phyloP scores from a whole-genome alignment of 2,113 vertebrate genomes.

The Pipa parva region DNA sequence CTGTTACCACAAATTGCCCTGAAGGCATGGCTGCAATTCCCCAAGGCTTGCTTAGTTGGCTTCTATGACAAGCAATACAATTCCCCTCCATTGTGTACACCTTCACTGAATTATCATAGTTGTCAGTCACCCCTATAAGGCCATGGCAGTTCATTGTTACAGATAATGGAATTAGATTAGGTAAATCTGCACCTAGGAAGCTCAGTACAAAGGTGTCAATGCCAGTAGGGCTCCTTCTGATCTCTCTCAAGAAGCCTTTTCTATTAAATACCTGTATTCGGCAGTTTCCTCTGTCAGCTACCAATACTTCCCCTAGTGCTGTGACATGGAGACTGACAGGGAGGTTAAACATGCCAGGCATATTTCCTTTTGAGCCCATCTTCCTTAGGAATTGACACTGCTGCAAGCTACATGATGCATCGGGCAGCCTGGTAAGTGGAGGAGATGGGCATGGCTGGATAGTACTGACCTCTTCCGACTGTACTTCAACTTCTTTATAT shows the following conservation, averaged over 20 bases:
- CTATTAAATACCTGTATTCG: conserved; percentile 93
- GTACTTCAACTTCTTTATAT: conserved; percentile 75
- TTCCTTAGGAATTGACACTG: conserved; percentile 89
- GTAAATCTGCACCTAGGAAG: conserved; percentile 89
- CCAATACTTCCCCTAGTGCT: conserved; percentile 85
- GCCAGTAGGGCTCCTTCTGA: conserved; percentile 87
- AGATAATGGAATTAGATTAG: conserved; percentile 86
- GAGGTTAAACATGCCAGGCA: conserved; percentile 90
- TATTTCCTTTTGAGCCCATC: conserved; percentile 91
- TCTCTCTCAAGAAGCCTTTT: conserved; percentile 91
- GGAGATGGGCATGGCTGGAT: conserved; percentile 71
- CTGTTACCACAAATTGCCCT: conserved; percentile 91
- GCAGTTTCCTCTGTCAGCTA: conserved; percentile 90
- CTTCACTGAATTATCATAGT: conserved; percentile 94
- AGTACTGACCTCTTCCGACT: conserved; percentile 59
- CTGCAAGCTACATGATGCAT: conserved; percentile 61
- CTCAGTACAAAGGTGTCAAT: conserved; percentile 93
- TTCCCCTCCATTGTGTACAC: conserved; percentile 92
- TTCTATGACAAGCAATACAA: conserved; percentile 89
- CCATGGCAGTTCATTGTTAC: conserved; percentile 91
- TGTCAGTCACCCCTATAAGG: conserved; percentile 90
- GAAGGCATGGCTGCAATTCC: conserved; percentile 88
- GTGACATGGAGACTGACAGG: conserved; percentile 87
- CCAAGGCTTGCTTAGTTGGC: conserved; percentile 95
- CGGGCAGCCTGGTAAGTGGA: conserved; percentile 60